Evolutionary conservation across 1,140 invertebrate species (phyloP).

Genomic region (Drosophila ogumai): DNA sequence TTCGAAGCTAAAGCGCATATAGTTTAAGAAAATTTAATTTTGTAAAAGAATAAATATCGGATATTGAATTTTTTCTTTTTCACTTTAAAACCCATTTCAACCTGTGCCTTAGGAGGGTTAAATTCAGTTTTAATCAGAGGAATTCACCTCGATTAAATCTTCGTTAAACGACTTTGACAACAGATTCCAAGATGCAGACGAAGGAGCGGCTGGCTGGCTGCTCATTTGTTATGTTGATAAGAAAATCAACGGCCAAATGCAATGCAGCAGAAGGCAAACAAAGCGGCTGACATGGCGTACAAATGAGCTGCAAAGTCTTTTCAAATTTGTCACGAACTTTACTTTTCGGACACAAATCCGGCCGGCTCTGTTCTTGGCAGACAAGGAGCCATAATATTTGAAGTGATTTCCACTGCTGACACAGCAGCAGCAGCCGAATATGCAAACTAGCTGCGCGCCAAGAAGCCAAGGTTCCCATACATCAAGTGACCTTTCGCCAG

Average conservation of each 20-base stretch:
- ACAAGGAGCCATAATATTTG: slow-evolving; percentile 52
- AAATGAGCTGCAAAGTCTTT: slow-evolving; percentile 58
- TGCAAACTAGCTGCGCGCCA: slow-evolving; percentile 53
- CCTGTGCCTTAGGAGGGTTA: neutral
- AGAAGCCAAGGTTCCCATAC: slow-evolving; percentile 59
- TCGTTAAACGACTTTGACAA: slow-evolving; percentile 8
- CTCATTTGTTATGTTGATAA: slow-evolving; percentile 50
- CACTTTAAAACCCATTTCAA: neutral
- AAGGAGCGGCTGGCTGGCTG: neutral
- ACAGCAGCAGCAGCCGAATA: slow-evolving; percentile 47
- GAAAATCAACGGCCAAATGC: slow-evolving; percentile 55
- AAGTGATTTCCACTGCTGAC: slow-evolving; percentile 59
- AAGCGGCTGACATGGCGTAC: slow-evolving; percentile 33
- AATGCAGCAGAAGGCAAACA: slow-evolving; percentile 39
- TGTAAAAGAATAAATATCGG: no score
- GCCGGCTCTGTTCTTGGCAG: slow-evolving; percentile 18
- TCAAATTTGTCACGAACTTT: slow-evolving; percentile 63
- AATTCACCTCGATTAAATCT: neutral
- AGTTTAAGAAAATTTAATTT: no score
- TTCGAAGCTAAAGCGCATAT: neutral
- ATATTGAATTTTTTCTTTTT: no score
- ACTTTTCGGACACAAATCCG: slow-evolving; percentile 52
- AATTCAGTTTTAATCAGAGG: neutral
- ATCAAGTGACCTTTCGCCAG: slow-evolving; percentile 70
- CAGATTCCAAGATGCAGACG: slow-evolving; percentile 22